phyloP scores from a whole-genome alignment of 1,140 invertebrate species.

The Cecropterus lyciades region DNA sequence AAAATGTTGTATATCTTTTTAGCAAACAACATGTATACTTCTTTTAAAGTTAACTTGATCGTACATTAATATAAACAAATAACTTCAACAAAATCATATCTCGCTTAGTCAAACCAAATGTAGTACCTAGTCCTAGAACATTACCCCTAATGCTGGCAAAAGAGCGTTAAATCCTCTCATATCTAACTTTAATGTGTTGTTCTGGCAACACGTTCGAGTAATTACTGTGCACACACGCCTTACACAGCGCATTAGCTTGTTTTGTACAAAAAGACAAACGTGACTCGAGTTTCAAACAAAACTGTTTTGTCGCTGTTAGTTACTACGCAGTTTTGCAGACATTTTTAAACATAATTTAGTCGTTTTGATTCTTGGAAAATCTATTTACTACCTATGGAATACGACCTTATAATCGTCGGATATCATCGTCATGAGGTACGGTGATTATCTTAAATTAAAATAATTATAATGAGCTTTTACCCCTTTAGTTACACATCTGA shows the following conservation, averaged over 20 bases:
- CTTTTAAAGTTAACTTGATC: too few relatives aligned
- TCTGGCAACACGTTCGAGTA: constrained; percentile 25
- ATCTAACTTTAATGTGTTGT: constrained; percentile 28
- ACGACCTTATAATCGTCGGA: not conserved
- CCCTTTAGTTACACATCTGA: too few relatives aligned
- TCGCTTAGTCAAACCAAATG: not conserved
- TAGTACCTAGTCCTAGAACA: not conserved
- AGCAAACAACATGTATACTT: too few relatives aligned
- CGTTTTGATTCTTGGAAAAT: not conserved
- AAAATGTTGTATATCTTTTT: too few relatives aligned
- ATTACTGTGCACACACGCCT: constrained; percentile 28
- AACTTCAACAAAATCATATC: not conserved
- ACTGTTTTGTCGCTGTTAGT: constrained; percentile 14
- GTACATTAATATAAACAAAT: too few relatives aligned
- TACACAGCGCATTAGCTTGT: constrained; percentile 30
- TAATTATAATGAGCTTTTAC: too few relatives aligned
- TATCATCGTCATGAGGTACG: too few relatives aligned
- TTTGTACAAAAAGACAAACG: constrained; percentile 32
- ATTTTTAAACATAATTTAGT: constrained; percentile 16
- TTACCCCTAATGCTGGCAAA: constrained; percentile 8
- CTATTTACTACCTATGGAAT: not conserved
- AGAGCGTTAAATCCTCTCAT: constrained; percentile 14
- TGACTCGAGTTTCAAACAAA: constrained; percentile 32
- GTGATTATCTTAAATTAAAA: too few relatives aligned
- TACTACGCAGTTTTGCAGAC: constrained; percentile 19